Evolutionary conservation across 2,113 vertebrate genomes (phyloP), one percentile per base, ranked within the genome.

Genomic region (Brevimyrus niger): DNA sequence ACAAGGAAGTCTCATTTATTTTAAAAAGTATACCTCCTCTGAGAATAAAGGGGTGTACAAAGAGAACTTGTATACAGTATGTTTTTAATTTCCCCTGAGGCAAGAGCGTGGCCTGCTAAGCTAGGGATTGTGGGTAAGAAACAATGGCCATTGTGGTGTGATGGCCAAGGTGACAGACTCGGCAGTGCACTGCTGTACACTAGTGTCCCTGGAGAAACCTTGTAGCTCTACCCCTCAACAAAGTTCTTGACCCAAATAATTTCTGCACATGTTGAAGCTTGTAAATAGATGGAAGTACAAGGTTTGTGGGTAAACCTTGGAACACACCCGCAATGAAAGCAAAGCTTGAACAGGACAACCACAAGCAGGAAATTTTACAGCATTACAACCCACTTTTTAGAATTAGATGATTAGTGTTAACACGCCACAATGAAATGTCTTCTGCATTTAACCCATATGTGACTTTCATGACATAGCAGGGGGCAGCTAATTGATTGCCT

Each of bases 81-180:
- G 85, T 55, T 87, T 87, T 87, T 87, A 87, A 87, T 87, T 87
- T 87, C 85, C 85, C 48, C 48, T 11, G 85, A 27, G 85, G 85
- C 50, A 31, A 8, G 85, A 53, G 17, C 3, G 31, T 7, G 31
- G 50, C 48, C 48, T 19, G 15, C 19, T 87, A 42, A 42, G 42
- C 38, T n/a, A 5, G 9, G 84, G 9, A 86, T 47, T 50, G 48
- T 35, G 50, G 48, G 85, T 48, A 87, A 50, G 48, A 53, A 31
- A 87, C 82, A 84, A 84, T 47, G 82, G 82, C 82, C 82, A n/a
- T 44, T 47, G 82, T 47, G 44, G 80, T 47, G 42, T 19, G 21
- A 3, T 42, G 73, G 73, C 73, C 31, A 19, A 80, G 82, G 44
- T 3, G 82, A 46, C 21, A 47, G 42, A 47, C 27, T 27, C 31